Conservation (phyloP, 2,797 vertebrate species). For the Limosa lapponica region DNA sequence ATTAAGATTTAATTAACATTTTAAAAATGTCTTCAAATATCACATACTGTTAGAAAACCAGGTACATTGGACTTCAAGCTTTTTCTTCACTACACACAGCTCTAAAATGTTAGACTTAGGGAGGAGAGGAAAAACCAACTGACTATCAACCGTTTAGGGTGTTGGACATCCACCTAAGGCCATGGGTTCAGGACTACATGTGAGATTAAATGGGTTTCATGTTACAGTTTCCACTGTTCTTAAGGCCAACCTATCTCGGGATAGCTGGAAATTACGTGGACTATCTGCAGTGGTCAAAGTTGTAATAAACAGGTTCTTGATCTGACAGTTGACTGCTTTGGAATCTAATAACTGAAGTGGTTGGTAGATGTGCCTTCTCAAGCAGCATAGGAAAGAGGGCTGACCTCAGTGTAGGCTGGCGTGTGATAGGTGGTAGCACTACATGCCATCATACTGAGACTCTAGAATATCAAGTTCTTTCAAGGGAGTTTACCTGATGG, state of each 20-base stretch:
- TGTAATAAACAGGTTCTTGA: background rate
- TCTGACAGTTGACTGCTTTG: background rate
- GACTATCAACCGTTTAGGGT: background rate
- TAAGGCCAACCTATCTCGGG: background rate
- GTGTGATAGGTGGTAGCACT: fast-evolving
- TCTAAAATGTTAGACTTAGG: background rate
- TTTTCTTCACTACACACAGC: background rate
- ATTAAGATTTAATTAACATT: background rate
- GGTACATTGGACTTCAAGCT: background rate
- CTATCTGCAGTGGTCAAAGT: background rate
- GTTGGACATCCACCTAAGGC: background rate
- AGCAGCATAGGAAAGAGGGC: background rate
- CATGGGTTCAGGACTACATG: background rate
- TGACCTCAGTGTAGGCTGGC: background rate
- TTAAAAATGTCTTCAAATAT: background rate
- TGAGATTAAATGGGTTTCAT: background rate
- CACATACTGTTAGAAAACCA: background rate
- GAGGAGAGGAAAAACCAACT: background rate
- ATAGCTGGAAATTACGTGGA: background rate
- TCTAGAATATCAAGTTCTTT: background rate
- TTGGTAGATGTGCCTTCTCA: background rate
- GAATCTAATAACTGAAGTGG: background rate
- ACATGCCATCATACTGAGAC: background rate
- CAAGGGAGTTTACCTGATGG: background rate
- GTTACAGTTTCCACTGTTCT: background rate